Conservation (phyloP, 2,113 vertebrate genomes). For the Bubo scandiacus region DNA sequence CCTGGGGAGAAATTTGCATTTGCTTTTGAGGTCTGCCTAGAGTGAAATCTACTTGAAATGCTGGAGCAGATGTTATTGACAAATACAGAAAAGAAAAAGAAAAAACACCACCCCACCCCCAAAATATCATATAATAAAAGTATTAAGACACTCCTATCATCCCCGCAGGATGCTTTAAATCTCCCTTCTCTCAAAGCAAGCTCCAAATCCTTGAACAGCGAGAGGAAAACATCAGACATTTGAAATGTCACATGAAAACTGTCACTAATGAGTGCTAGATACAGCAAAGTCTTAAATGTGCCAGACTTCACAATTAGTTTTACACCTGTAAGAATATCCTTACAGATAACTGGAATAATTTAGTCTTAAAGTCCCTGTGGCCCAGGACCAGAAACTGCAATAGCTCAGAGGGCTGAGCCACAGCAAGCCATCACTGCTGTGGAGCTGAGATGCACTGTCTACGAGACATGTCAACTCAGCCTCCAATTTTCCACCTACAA, state of each 20-base stretch:
- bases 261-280: background rate
- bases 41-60: slow-evolving; percentile 19
- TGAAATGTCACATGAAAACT: background rate
- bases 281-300: background rate
- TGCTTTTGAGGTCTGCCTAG: slow-evolving; percentile 25
- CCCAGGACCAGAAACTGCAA: background rate
- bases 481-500: background rate
- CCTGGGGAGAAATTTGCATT: slow-evolving; percentile 33
- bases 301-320: background rate
- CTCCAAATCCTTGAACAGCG: background rate
- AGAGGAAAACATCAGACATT: background rate
- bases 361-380: background rate
- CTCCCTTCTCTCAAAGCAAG: background rate
- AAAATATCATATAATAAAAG: background rate
- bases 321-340: background rate
- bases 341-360: background rate
- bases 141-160: background rate
- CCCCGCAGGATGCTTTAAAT: background rate
- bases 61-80: slow-evolving; percentile 20
- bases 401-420: background rate
- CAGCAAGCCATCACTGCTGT: background rate
- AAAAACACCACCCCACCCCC: background rate
- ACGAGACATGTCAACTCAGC: background rate
- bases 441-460: background rate
- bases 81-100: background rate